Evolutionary conservation across 1,140 invertebrate species (phyloP).

Genomic region (Formica exsecta): DNA sequence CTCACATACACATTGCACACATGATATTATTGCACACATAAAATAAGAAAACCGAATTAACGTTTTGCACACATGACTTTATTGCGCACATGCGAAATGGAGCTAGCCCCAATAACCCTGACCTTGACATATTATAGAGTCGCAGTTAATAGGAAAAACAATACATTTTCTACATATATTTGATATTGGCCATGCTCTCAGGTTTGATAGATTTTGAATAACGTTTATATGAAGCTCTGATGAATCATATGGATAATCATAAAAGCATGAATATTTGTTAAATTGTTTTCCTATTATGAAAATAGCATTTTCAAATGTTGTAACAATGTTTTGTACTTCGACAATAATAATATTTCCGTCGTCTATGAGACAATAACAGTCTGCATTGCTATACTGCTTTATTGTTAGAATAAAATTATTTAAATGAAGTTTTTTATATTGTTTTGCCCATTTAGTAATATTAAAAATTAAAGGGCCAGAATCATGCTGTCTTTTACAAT

Average conservation of each 20-base stretch:
- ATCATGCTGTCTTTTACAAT: neutral
- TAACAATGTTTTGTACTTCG: neutral
- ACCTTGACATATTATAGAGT: neutral
- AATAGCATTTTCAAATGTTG: neutral
- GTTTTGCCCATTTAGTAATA: neutral
- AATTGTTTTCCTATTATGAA: slow-evolving; percentile 3
- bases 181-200: neutral
- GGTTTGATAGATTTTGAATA: neutral
- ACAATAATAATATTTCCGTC: neutral
- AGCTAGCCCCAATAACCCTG: no score
- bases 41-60: no score
- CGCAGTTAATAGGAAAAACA: neutral
- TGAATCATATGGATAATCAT: neutral
- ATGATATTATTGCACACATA: no score
- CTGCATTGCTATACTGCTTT: neutral
- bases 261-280: neutral
- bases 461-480: neutral
- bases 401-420: neutral
- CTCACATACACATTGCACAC: no score
- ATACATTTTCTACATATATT: neutral
- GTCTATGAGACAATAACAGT: neutral
- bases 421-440: slow-evolving; percentile 2
- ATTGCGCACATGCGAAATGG: no score
- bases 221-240: neutral
- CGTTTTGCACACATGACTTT: no score